Conservation (phyloP, 2,888 invertebrate genomes). For the Herminia tarsipennalis region DNA sequence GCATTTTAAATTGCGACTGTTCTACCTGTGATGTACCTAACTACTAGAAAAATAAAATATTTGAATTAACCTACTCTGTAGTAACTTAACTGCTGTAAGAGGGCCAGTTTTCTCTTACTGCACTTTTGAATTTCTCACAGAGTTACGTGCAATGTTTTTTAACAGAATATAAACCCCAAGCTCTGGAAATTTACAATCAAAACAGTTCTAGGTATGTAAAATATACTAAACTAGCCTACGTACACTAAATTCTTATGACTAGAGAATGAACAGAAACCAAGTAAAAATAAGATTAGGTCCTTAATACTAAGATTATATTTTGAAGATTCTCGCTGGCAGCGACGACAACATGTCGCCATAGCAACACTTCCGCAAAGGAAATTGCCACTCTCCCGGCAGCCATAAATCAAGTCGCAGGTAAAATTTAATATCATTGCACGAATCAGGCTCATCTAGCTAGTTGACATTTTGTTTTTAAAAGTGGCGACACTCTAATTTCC, state of each 20-base stretch:
- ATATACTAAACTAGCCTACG: too few species aligned
- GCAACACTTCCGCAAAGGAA: conserved; percentile 73
- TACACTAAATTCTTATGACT: conserved; percentile 17
- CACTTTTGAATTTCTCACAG: too few species aligned
- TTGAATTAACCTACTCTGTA: too few species aligned
- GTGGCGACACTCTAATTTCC: conserved; percentile 45
- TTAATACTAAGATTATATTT: conserved; percentile 52
- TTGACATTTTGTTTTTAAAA: conserved; percentile 48
- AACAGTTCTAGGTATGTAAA: too few species aligned
- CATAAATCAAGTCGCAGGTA: conserved; percentile 76
- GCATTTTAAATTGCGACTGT: too few species aligned
- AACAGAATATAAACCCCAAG: too few species aligned
- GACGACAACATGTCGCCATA: conserved; percentile 53
- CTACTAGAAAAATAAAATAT: too few species aligned
- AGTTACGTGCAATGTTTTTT: too few species aligned
- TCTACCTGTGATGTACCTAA: too few species aligned
- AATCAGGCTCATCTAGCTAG: conserved; percentile 46
- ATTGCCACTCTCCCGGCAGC: conserved; percentile 69
- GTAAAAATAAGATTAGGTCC: conserved; percentile 46
- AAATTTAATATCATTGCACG: conserved; percentile 71
- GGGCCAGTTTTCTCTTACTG: too few species aligned
- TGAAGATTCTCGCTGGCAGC: conserved; percentile 39
- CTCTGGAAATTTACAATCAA: too few species aligned
- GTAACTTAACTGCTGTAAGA: too few species aligned
- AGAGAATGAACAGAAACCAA: conserved; percentile 21